Conservation (phyloP, 2,113 vertebrate species). For the Ardeotis arabs region DNA sequence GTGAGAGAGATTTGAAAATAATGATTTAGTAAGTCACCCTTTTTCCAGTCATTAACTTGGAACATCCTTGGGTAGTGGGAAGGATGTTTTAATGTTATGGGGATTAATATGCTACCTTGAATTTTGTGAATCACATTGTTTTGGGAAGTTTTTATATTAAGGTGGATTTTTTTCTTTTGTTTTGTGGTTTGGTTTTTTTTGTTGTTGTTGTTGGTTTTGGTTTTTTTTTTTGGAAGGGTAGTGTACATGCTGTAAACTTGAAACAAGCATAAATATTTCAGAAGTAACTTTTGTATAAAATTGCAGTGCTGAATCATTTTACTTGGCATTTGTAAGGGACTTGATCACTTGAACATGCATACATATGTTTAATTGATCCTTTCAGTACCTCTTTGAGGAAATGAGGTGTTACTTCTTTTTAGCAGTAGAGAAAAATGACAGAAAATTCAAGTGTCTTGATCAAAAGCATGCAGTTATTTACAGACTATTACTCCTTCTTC, state of each 20-base stretch:
- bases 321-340: neutral
- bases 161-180: too few species aligned
- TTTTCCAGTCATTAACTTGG: neutral
- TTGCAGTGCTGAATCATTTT: neutral
- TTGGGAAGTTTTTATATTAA: neutral
- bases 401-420: neutral
- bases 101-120: neutral
- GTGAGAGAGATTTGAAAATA: neutral
- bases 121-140: neutral
- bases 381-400: neutral
- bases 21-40: neutral
- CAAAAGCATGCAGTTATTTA: slow-evolving; percentile 45
- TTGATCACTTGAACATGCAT: slow-evolving; percentile 2
- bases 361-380: slow-evolving; percentile 28
- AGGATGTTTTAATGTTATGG: neutral
- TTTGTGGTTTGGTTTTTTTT: too few species aligned
- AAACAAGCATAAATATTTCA: neutral
- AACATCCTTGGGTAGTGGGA: neutral
- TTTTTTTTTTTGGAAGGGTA: neutral
- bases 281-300: neutral
- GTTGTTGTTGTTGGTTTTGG: too few species aligned
- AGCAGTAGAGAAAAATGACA: neutral
- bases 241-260: neutral
- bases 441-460: slow-evolving; percentile 18
- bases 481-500: neutral